These are phyloP conservation scores for Liopterus haemorrhoidalis DNA, from an alignment of 2,888 invertebrate genomes.

Conservation along the genomic window DNA sequence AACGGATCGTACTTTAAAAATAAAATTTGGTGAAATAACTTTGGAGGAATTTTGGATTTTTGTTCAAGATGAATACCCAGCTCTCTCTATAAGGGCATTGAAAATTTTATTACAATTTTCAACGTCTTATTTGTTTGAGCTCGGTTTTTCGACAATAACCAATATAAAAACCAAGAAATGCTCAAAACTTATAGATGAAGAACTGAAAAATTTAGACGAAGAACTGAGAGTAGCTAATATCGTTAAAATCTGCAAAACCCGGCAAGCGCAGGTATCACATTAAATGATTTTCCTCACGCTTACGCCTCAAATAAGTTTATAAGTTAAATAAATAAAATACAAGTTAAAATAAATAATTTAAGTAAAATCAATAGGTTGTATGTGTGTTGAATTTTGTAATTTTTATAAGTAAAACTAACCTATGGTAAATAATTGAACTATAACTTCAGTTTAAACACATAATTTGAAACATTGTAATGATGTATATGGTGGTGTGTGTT, in stretches of 20 bases:
- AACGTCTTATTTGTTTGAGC: constrained; percentile 4
- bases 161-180: constrained; percentile 6
- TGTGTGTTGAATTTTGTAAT: no score
- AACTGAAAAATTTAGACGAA: neutral
- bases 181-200: constrained; percentile 1
- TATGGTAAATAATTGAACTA: no score
- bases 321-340: no score
- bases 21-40: constrained; percentile 24
- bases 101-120: constrained; percentile 3
- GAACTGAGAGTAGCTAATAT: neutral
- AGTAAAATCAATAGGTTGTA: no score
- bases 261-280: constrained; percentile 8
- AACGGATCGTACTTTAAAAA: constrained; percentile 24
- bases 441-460: no score
- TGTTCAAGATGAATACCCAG: constrained; percentile 16
- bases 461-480: no score
- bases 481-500: no score
- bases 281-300: no score
- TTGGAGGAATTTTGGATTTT: constrained; percentile 21
- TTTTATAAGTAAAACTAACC: no score
- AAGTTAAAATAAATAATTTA: no score
- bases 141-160: neutral
- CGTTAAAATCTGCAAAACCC: constrained; percentile 5
- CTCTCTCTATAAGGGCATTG: neutral
- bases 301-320: no score